Percentiles rank a stretch among this genome's conserved stretches.
Conservation (phyloP, 2,113 vertebrate genomes). For the Hyperopisus bebe region DNA sequence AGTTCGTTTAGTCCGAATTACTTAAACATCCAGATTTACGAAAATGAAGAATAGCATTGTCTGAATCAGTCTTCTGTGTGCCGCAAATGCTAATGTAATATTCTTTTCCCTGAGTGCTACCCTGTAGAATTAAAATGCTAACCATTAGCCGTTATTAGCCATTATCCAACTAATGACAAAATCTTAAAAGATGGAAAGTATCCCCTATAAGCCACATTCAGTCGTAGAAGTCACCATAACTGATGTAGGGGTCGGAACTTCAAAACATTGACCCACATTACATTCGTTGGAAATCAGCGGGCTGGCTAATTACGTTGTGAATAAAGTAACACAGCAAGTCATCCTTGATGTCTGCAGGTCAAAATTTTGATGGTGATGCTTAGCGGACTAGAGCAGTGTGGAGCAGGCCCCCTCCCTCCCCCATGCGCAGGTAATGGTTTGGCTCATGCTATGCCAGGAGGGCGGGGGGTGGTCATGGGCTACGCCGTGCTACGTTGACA, state of each 20-base stretch:
- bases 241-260: neutral
- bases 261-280: slow-evolving; percentile 12
- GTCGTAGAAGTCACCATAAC: neutral
- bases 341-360: neutral
- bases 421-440: slow-evolving; percentile 52
- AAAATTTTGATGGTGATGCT: neutral
- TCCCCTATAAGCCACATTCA: neutral
- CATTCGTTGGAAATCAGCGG: neutral
- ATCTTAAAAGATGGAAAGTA: neutral
- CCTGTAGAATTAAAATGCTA: neutral
- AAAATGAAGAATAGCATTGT: neutral
- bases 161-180: neutral
- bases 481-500: slow-evolving; percentile 44
- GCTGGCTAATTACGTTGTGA: neutral
- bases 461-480: slow-evolving; percentile 43
- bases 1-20: neutral
- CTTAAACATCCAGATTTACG: neutral
- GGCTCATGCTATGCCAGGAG: slow-evolving; percentile 55
- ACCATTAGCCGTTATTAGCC: neutral
- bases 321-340: neutral
- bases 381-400: neutral
- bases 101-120: neutral
- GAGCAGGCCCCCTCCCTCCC: neutral
- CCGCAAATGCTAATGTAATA: neutral
- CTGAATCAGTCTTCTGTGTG: neutral